Evolutionary conservation across 2,113 vertebrate genomes (phyloP), one percentile per base, ranked within the genome.

Genomic region (Halichoerus grypus): DNA sequence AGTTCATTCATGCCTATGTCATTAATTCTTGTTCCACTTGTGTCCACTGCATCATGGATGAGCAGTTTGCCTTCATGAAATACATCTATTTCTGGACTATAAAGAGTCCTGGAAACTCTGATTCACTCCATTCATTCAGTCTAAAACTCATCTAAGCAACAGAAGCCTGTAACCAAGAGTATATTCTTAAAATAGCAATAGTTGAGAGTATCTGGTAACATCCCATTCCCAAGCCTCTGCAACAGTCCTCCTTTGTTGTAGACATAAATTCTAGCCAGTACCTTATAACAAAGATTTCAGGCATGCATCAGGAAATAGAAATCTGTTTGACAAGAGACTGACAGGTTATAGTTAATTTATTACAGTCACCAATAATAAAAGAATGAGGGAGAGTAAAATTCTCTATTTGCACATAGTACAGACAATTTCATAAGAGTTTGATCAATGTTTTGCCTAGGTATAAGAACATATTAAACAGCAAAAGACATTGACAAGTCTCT

Each of bases 381-480:
- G 36, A 89, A 53, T 63, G 18, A 3, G 67, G 46, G 53, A 81
- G 39, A 94, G 61, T 77, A 93, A 92, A 95, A 84, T 92, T 77
- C 14, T 84, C 19, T 49, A 36, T 36, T 67, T 57, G 22, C n/a
- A 36, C 51, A 82, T 6, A 82, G 7, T 63, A 82, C 10, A 91
- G n/a, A 46, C 1, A 10, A 63, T 79, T 85, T 93, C 10, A 11
- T 89, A 91, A 67, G 55, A 55, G 39, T 86, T 57, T 86, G 31
- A 81, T 46, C 53, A 71, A 4, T 53, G 24, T 80, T 94, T 84
- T 24, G 67, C 18, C 28, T 55, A 76, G n/a, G 65, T 59, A 6
- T 92, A 51, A 95, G 4, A 81, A 65, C 55, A 71, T 94, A 33
- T 82, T 95, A 61, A 77, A 88, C 19, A 86, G 14, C 88, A 26